Conservation (phyloP, 2,888 invertebrate species). For the Galeruca laticollis region DNA sequence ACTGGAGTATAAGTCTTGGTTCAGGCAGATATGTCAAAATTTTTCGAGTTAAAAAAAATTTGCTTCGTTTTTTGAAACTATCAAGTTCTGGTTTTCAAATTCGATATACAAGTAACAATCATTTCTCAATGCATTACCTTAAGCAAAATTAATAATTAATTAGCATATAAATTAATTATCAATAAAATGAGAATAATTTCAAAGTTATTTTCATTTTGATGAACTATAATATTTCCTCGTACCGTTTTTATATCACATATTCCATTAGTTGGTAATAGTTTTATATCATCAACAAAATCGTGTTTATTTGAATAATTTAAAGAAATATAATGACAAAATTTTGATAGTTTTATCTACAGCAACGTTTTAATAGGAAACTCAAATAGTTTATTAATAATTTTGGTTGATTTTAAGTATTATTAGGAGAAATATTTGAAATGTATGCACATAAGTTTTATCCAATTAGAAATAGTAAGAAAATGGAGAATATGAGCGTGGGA, state of each 20-base stretch:
- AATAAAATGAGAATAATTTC: neutral
- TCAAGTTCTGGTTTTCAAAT: too few species aligned
- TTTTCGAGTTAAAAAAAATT: too few species aligned
- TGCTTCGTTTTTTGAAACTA: too few species aligned
- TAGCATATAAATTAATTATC: too few species aligned
- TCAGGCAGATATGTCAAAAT: too few species aligned
- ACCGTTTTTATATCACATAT: conserved; percentile 45
- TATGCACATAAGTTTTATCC: too few species aligned
- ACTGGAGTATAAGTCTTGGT: too few species aligned
- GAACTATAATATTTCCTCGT: neutral
- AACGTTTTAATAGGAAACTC: neutral
- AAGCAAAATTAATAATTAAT: too few species aligned
- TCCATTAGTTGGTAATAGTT: conserved; percentile 29
- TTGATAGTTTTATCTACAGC: conserved; percentile 16
- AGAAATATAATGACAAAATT: conserved; percentile 16
- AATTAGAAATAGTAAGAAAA: neutral
- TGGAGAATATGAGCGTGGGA: neutral
- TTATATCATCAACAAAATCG: conserved; percentile 23
- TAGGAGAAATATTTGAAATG: too few species aligned
- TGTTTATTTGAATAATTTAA: conserved; percentile 18
- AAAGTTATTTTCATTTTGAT: neutral
- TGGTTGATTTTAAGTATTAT: too few species aligned
- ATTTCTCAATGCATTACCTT: too few species aligned
- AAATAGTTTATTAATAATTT: neutral
- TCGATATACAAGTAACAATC: too few species aligned